A percentile compares a stretch with the other conserved stretches of the same genome.
phyloP scores from a whole-genome alignment of 2,888 invertebrate species.

The Plebejus argus region DNA sequence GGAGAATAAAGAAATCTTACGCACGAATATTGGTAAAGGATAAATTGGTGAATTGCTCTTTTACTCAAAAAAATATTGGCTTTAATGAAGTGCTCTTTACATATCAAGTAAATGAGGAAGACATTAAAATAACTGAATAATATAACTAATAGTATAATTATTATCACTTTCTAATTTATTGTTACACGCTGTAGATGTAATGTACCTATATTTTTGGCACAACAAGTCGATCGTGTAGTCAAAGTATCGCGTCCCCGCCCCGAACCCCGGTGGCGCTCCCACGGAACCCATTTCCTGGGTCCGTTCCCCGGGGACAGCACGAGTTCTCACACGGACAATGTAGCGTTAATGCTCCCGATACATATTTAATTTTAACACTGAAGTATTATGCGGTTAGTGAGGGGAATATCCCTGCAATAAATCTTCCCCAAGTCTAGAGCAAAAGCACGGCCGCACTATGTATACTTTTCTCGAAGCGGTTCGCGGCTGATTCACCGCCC shows the following conservation, averaged over 20 bases:
- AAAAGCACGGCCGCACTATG: too few relatives aligned
- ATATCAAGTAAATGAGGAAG: not conserved
- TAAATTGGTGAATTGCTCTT: constrained; percentile 56
- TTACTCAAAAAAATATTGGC: constrained; percentile 27
- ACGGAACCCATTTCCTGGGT: constrained; percentile 44
- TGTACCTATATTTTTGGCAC: too few relatives aligned
- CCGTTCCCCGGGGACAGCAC: constrained; percentile 43
- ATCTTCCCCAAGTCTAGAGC: too few relatives aligned
- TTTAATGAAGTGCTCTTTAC: constrained; percentile 31
- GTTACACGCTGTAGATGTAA: too few relatives aligned
- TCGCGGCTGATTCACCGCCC: too few relatives aligned
- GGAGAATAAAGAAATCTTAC: constrained; percentile 51
- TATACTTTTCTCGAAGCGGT: too few relatives aligned
- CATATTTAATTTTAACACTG: constrained; percentile 27
- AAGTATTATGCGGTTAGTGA: constrained; percentile 21
- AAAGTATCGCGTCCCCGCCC: constrained; percentile 30
- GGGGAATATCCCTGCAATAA: constrained; percentile 12
- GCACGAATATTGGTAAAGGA: constrained; percentile 67
- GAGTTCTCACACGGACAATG: constrained; percentile 39
- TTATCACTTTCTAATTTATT: too few relatives aligned
- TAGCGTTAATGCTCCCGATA: constrained; percentile 41
- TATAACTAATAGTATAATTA: too few relatives aligned
- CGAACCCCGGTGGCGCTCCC: constrained; percentile 40
- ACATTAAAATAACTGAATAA: not conserved
- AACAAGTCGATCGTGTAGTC: not conserved